Evolutionary conservation across 2,797 vertebrate genomes (phyloP), one percentile per base, ranked within the genome.

Genomic region (Paratrypauchen microcephalus): DNA sequence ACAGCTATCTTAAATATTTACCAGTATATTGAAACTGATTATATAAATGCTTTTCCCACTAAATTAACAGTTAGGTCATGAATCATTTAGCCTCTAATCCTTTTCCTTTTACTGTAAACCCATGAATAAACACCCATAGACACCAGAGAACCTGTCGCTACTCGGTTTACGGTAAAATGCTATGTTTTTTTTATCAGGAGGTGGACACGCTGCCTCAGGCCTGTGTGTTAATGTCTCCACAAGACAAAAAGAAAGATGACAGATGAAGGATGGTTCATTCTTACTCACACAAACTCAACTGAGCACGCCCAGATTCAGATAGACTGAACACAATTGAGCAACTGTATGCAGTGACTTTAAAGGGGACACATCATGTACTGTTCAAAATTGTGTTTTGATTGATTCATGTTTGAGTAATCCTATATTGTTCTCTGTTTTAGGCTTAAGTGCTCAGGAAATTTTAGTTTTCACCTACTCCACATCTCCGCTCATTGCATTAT

Each of bases 181-280:
- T 1, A 15, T 23, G 39, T 24, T 18, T n/a, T 36, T n/a, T 62
- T 47, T 47, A 47, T 24, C 78, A 16, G 71, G 68, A 74, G 63
- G 55, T 66, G 55, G 52, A 73, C 52, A 54, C 64, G 65, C 30
- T 47, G 75, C 85, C 81, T 79, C 50, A 26, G 79, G 82, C 87
- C 74, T 70, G 79, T 78, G 73, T 83, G 84, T 81, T 15, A 19
- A 62, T 85, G 82, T 78, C 77, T 52, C 86, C 81, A 81, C 9
- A 74, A 88, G 71, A 91, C 82, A 89, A 88, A 86, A 78, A 78
- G 70, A 70, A 65, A 73, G 76, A 78, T 83, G 80, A 86, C 87
- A 88, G 74, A 79, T 87, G 86, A 88, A 75, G 76, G 86, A 86
- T 87, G 85, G 84, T 74, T 85, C 79, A 87, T 70, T 76, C 81